These are phyloP conservation scores for Chrysochloris asiatica DNA, from an alignment of 2,113 vertebrate genomes.

Conservation along the genomic window DNA sequence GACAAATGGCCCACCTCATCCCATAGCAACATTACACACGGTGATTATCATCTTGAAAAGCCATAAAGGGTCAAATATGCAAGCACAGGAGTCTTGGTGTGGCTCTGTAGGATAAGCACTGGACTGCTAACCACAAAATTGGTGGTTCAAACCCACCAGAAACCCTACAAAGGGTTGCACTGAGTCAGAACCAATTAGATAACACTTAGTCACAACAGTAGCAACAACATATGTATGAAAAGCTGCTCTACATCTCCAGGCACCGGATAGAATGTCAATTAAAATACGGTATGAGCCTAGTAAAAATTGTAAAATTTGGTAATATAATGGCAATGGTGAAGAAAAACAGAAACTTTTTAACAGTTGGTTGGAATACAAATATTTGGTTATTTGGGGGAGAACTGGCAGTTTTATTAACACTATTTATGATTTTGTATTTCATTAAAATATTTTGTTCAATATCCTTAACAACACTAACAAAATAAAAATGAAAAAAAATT, in stretches of 20 bases:
- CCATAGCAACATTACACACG: not conserved
- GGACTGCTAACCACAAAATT: too few species aligned
- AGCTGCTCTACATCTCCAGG: not conserved
- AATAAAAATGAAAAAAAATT: not conserved
- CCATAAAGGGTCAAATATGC: not conserved
- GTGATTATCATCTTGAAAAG: not conserved
- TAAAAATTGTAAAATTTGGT: not conserved
- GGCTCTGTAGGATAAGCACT: too few species aligned
- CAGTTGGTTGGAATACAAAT: not conserved
- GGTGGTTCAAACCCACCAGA: too few species aligned
- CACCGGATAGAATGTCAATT: not conserved
- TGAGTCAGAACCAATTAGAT: too few species aligned
- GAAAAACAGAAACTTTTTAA: not conserved
- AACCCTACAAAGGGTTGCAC: too few species aligned
- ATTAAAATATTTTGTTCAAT: not conserved
- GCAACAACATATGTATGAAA: too few species aligned
- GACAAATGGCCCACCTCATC: not conserved
- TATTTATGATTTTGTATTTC: not conserved
- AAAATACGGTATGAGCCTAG: not conserved
- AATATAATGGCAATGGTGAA: not conserved
- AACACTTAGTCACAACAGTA: too few species aligned
- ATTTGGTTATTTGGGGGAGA: not conserved
- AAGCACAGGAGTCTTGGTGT: too few species aligned
- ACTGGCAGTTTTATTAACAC: not conserved
- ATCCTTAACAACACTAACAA: not conserved